phyloP scores from a whole-genome alignment of 2,113 vertebrate species.

The Eubucco bourcierii region DNA sequence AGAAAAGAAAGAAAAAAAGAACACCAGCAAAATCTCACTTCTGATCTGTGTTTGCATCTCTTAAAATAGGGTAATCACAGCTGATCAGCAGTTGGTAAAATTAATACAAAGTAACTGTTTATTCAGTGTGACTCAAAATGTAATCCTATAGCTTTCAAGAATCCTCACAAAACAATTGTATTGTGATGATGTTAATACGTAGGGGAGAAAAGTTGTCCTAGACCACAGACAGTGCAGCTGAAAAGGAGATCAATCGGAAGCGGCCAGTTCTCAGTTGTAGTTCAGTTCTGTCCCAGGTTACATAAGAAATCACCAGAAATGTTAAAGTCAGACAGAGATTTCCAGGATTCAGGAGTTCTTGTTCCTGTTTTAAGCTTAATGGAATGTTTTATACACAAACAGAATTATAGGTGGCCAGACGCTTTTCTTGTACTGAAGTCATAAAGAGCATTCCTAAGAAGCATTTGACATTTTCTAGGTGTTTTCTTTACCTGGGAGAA shows the following conservation, averaged over 20 bases:
- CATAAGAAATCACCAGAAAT: neutral
- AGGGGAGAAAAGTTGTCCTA: neutral
- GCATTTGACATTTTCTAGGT: neutral
- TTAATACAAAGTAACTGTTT: conserved; percentile 24
- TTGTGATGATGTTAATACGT: neutral
- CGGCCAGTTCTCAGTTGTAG: neutral
- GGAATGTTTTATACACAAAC: neutral
- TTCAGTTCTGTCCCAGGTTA: neutral
- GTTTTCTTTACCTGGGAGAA: neutral
- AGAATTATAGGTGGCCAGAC: neutral
- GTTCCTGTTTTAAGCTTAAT: neutral
- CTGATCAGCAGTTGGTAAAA: conserved; percentile 51
- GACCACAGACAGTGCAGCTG: neutral
- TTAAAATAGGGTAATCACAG: conserved; percentile 15
- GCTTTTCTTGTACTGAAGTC: neutral
- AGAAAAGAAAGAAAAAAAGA: neutral
- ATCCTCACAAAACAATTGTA: neutral
- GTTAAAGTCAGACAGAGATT: neutral
- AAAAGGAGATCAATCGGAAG: neutral
- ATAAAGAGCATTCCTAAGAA: neutral
- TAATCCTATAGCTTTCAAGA: conserved; percentile 6
- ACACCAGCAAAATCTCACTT: neutral
- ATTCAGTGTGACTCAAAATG: neutral
- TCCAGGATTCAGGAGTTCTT: neutral
- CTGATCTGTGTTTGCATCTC: neutral